These are phyloP conservation scores for Etheostoma spectabile DNA, from an alignment of 2,113 vertebrate genomes.

Conservation along the genomic window DNA sequence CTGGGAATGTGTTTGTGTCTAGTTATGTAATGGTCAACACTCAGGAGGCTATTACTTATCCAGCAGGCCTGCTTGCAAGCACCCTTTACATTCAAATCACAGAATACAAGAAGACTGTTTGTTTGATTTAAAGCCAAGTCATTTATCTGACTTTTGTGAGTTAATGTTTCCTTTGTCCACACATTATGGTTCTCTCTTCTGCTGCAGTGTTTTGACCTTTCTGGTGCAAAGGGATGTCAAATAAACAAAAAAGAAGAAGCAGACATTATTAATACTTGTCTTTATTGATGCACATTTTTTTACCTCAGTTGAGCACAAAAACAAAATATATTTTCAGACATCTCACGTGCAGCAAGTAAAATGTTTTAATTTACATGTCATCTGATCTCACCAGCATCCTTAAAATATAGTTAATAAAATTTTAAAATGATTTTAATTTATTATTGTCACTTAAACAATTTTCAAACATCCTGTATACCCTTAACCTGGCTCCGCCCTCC, in stretches of 20 bases:
- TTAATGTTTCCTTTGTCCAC: background rate
- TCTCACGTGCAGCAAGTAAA: background rate
- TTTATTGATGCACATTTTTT: background rate
- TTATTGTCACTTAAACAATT: background rate
- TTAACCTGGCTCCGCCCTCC: too few species aligned
- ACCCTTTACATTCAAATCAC: conserved; percentile 30
- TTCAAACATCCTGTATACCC: background rate
- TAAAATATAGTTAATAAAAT: background rate
- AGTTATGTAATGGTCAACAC: conserved; percentile 65
- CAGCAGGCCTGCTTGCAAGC: conserved; percentile 35
- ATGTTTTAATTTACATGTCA: background rate
- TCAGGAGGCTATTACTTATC: conserved; percentile 52
- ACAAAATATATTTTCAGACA: background rate
- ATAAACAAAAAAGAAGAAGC: background rate
- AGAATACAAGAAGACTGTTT: conserved; percentile 22
- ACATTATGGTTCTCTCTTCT: background rate
- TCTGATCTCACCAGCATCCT: too few species aligned
- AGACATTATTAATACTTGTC: background rate
- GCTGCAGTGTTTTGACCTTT: background rate
- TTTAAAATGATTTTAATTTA: background rate
- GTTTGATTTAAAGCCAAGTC: conserved; percentile 22
- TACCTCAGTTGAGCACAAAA: too few species aligned
- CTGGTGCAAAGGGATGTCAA: background rate
- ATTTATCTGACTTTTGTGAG: conserved; percentile 5
- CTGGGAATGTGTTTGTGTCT: conserved; percentile 50